Evolutionary conservation across 2,113 vertebrate species (phyloP), one percentile per base, ranked within the genome.

Genomic region (Gambusia affinis): DNA sequence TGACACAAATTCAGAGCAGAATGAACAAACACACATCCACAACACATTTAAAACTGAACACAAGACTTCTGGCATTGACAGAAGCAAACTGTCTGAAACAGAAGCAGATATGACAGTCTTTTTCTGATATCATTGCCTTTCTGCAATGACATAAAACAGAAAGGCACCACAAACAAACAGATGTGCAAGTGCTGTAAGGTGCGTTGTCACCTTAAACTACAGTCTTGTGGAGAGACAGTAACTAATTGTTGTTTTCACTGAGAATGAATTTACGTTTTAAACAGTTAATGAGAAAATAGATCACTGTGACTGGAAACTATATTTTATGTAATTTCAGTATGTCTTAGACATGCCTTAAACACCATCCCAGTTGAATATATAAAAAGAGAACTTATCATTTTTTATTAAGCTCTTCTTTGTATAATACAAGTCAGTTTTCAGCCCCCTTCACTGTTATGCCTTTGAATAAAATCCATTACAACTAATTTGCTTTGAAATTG

Each of bases 21-120:
- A 79, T 67, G 90, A 89, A 86, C 78, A 90, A 87, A 87, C 85
- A 83, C 79, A 70, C 67, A 60, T 87, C 76, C 85, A 72, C 63
- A 78, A 67, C 72, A 78, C 73, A 72, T 80, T 79, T 72, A 64
- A 66, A 67, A 83, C 27, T 51, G 57, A 68, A 66, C 72, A 73
- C 73, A 65, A 54, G 77, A 87, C 75, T 80, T 57, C 67, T 68
- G 64, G 79, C 78, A 73, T 57, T 62, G 79, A 78, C 60, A 37
- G 27, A 17, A 73, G 78, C 64, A 80, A 76, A 82, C 81, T 76
- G 76, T 76, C 79, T 79, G 76, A 84, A 74, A 87, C 60, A 78
- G 57, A 75, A 63, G 79, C 85, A 68, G 73, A 78, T 57, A 78
- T 65, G 33, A 62, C 71, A 19, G 68, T 77, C 60, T 79, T 65